These are phyloP conservation scores for Congeria kusceri DNA, from an alignment of 2,888 invertebrate genomes.

Conservation along the genomic window DNA sequence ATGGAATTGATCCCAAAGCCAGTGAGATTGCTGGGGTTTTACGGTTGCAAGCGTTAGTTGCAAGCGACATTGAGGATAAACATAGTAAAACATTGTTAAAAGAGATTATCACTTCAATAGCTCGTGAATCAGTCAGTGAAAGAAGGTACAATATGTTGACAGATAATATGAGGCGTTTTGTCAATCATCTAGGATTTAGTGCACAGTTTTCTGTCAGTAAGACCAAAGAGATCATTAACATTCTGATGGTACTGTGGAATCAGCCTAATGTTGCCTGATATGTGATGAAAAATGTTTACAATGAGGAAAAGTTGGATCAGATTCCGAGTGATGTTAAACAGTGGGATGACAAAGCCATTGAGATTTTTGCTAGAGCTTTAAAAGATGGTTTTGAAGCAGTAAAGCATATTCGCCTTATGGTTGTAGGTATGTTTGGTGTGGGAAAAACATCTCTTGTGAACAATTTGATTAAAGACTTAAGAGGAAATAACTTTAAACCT, in stretches of 20 bases:
- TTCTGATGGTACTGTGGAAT: constrained; percentile 25
- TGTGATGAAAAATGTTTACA: constrained; percentile 4
- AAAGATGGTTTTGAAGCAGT: constrained; percentile 23
- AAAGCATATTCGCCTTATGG: constrained; percentile 41
- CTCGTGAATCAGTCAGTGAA: not conserved
- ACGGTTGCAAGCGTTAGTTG: no score
- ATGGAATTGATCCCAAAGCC: no score
- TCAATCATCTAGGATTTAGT: constrained; percentile 3
- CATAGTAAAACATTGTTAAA: no score
- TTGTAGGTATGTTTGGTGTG: constrained; percentile 54
- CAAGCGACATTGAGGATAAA: no score
- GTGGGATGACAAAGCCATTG: constrained; percentile 14
- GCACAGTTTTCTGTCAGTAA: constrained; percentile 12
- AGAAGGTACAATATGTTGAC: constrained; percentile 4
- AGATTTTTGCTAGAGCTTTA: constrained; percentile 25
- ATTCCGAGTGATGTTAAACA: constrained; percentile 3
- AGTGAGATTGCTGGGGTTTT: no score
- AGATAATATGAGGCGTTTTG: constrained; percentile 15
- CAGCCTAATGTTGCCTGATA: constrained; percentile 4
- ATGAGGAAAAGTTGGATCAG: not conserved
- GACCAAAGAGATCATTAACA: constrained; percentile 21
- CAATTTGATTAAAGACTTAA: constrained; percentile 24
- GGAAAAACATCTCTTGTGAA: constrained; percentile 52
- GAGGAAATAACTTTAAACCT: not conserved
- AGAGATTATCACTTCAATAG: no score